Base-by-base conservation (phyloP, 2,888 invertebrate species). In the Drosophila yooni region DNA sequence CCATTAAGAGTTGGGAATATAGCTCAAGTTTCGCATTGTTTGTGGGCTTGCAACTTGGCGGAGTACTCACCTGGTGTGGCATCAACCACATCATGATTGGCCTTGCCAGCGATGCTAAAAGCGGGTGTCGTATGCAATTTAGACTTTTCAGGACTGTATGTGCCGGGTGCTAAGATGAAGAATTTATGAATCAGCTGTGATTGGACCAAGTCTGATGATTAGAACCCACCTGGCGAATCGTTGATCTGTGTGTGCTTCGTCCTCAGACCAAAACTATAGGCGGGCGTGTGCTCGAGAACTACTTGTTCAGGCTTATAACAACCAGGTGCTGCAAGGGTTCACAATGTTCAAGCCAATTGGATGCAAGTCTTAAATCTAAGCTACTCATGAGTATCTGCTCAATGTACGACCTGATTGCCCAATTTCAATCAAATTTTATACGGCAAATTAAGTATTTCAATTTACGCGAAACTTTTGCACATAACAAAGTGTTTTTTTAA, bases 201-300 rank as follows among this genome's bases (percentile, higher is more conserved):
- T 60, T n/a, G 15, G 21, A 10, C 25, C 11, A 29, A 34, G 18
- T 15, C 3, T 1, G 0, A 6, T 0, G 15, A 29, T 0, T 33
- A 10, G 95, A 86, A 95, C 79, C 70, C 52, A 90, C 89, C 89
- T 94, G 93, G 91, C 4, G 84, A 81, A 74, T 95, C 94, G 81
- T 94, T 94, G 40, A 94, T 92, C 88, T 95, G 95, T 67, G 95
- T 94, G 13, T 92, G 92, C 80, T 94, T 94, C 15, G 95, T 95
- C 92, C 95, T 97, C 59, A 95, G 93, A 52, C 97, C 96, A 91
- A 97, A 96, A 6, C 96, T 96, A 91, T 95, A 96, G 89, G 92
- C 82, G 54, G 96, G 96, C 50, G 95, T 94, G 83, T 94, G 94
- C 83, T 95, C 95, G 59, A 94, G 91, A 1, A 93, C 83, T 51